Evolutionary conservation across 2,113 vertebrate species (phyloP).

Genomic region (Colistium nudipinnis): DNA sequence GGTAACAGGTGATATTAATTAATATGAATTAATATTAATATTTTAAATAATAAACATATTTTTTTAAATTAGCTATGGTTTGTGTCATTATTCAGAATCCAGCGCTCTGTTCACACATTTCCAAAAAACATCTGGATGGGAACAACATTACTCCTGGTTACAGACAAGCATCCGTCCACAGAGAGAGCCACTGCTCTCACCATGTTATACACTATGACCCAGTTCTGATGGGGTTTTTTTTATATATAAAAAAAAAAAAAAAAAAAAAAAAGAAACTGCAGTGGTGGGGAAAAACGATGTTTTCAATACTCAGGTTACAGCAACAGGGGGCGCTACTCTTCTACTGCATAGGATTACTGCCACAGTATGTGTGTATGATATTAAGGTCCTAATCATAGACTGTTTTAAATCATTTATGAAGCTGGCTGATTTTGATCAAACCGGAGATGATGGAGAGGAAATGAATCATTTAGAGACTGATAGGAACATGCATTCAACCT

Average conservation of each 20-base stretch:
- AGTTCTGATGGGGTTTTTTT: constrained; percentile 19
- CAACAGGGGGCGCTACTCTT: constrained; percentile 37
- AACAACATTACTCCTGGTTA: background rate
- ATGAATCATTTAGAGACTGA: background rate
- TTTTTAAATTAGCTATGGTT: too few relatives aligned
- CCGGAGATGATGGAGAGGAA: background rate
- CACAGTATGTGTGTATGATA: background rate
- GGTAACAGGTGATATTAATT: too few relatives aligned
- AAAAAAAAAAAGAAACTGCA: constrained; percentile 5
- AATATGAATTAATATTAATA: too few relatives aligned
- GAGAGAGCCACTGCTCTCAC: constrained; percentile 11
- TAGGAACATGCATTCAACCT: background rate
- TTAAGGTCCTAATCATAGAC: background rate
- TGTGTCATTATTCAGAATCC: too few relatives aligned
- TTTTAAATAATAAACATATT: too few relatives aligned
- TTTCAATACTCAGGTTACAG: background rate
- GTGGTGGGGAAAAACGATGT: background rate
- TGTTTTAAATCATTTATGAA: background rate
- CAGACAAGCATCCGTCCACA: background rate
- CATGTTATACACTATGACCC: background rate
- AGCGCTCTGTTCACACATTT: background rate
- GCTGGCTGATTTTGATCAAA: background rate
- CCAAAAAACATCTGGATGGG: background rate
- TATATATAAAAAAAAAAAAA: constrained; percentile 7
- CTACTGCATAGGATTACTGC: background rate